A percentile compares a stretch with the other conserved stretches of the same genome.
Evolutionary conservation across 2,113 vertebrate species (phyloP).

Genomic region (Poeciliopsis prolifica): DNA sequence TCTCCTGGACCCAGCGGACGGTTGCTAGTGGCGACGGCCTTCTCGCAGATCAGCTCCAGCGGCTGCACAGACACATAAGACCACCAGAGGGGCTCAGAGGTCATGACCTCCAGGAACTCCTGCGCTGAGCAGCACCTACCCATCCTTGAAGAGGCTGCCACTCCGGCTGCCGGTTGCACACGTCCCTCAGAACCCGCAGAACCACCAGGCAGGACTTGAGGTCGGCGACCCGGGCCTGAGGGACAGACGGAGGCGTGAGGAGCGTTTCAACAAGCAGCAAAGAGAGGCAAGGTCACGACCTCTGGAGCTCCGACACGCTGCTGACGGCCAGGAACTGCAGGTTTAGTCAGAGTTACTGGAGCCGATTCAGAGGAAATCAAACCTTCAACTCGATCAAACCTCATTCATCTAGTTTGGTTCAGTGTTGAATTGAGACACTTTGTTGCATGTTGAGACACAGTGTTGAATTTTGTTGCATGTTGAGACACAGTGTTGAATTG

Average conservation of each 20-base stretch:
- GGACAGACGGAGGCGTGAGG: slow-evolving; percentile 10
- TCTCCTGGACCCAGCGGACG: slow-evolving; percentile 91
- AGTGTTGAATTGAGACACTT: not conserved
- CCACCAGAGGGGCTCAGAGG: not conserved
- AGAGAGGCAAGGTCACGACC: not conserved
- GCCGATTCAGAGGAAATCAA: slow-evolving; percentile 1
- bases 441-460: no score
- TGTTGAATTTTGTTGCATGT: no score
- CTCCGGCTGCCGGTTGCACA: slow-evolving; percentile 89
- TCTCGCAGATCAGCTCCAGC: slow-evolving; percentile 96
- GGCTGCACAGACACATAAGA: slow-evolving; percentile 73
- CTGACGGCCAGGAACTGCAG: not conserved
- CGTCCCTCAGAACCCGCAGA: slow-evolving; percentile 91
- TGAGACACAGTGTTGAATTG: no score
- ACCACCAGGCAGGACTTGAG: slow-evolving; percentile 94
- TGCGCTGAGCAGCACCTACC: slow-evolving; percentile 80
- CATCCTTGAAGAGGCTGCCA: slow-evolving; percentile 94
- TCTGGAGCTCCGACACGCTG: not conserved
- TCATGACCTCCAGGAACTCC: not conserved
- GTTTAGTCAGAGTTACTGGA: accelerated
- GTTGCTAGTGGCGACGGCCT: slow-evolving; percentile 94
- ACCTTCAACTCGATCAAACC: not conserved
- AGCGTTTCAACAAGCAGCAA: slow-evolving; percentile 10
- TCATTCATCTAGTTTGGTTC: not conserved
- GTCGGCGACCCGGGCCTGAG: slow-evolving; percentile 92